These are phyloP conservation scores for Apostichopus californicus DNA, from an alignment of 35 echinoderm and acorn worm species.

Conservation along the genomic window DNA sequence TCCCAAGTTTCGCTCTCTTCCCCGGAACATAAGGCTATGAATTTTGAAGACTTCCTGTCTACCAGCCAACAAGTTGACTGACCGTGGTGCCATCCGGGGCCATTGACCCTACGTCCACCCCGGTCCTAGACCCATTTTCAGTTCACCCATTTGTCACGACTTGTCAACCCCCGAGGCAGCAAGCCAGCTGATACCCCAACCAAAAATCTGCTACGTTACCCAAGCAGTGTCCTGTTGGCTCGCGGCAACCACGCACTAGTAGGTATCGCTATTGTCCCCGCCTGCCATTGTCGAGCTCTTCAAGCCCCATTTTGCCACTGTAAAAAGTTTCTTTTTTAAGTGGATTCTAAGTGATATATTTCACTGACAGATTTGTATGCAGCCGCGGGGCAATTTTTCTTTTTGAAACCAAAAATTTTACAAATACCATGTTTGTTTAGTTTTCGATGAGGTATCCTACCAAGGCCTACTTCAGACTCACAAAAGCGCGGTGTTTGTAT, in stretches of 20 bases:
- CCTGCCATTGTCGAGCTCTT: slow-evolving; percentile 42
- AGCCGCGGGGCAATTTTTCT: slow-evolving; percentile 29
- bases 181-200: slow-evolving; percentile 39
- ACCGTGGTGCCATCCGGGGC: slow-evolving; percentile 50
- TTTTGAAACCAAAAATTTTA: slow-evolving; percentile 49
- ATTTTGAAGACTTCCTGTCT: slow-evolving; percentile 48
- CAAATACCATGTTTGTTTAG: slow-evolving; percentile 68
- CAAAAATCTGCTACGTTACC: slow-evolving; percentile 33
- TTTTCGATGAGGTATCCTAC: slow-evolving; percentile 37
- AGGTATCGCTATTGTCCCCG: slow-evolving; percentile 52
- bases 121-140: slow-evolving; percentile 54
- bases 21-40: slow-evolving; percentile 28
- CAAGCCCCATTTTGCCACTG: slow-evolving; percentile 55
- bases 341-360: slow-evolving; percentile 66
- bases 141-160: slow-evolving; percentile 65
- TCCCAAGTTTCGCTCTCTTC: slow-evolving; percentile 32
- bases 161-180: slow-evolving; percentile 45
- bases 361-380: slow-evolving; percentile 59
- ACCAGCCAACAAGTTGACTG: slow-evolving; percentile 33
- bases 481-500: slow-evolving; percentile 58
- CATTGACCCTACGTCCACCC: slow-evolving; percentile 46
- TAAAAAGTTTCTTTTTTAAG: slow-evolving; percentile 58
- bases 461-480: slow-evolving; percentile 28
- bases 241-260: slow-evolving; percentile 56
- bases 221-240: slow-evolving; percentile 49